Evolutionary conservation across 2,797 vertebrate species (phyloP).

Genomic region (Microchirus variegatus): DNA sequence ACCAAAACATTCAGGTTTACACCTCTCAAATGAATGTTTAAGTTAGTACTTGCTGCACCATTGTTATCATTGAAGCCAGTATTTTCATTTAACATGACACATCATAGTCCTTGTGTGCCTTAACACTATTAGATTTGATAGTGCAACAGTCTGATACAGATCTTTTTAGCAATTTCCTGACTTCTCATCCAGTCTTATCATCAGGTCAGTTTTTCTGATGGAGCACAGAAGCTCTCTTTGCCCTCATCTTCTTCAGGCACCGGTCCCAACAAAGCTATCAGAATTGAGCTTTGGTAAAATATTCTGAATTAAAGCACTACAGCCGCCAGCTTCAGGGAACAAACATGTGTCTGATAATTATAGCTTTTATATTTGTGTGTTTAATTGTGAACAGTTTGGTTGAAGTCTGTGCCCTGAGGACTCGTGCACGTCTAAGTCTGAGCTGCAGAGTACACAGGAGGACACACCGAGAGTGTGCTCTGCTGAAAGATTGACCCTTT

Average conservation of each 20-base stretch:
- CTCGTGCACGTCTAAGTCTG: constrained; percentile 14
- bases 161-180: too few species aligned
- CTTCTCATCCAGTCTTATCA: too few species aligned
- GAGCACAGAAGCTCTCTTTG: background rate
- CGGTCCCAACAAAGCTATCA: background rate
- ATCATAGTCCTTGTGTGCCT: too few species aligned
- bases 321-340: constrained; percentile 9
- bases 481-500: constrained; percentile 33
- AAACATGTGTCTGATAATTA: constrained; percentile 63
- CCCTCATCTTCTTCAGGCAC: background rate
- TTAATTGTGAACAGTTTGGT: constrained; percentile 27
- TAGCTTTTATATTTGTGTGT: constrained; percentile 34
- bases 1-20: too few species aligned
- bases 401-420: constrained; percentile 47
- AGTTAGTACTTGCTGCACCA: too few species aligned
- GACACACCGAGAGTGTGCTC: constrained; percentile 12
- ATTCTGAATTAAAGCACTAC: constrained; percentile 12
- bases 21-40: too few species aligned
- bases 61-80: too few species aligned
- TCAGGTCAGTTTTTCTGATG: too few species aligned
- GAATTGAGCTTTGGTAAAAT: constrained; percentile 20
- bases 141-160: too few species aligned
- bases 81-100: too few species aligned
- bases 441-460: constrained; percentile 30
- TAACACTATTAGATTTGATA: too few species aligned